A percentile compares a stretch with the other conserved stretches of the same genome.
phyloP scores from a whole-genome alignment of 2,888 invertebrate species.

The Limenitis camilla region DNA sequence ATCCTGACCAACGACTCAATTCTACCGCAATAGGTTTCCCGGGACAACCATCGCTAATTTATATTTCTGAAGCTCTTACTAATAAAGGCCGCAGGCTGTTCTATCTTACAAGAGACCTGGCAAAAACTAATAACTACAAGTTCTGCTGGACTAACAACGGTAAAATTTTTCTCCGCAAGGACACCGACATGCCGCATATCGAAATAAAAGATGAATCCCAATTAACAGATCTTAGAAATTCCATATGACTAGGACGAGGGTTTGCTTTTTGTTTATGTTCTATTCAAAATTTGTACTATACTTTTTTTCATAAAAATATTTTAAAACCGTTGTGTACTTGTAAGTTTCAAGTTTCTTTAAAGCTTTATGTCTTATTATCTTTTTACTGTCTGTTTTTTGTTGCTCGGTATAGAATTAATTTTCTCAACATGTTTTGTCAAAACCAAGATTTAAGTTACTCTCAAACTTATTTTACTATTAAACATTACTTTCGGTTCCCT shows the following conservation, averaged over 20 bases:
- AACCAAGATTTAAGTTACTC: too few species aligned
- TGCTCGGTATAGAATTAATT: too few species aligned
- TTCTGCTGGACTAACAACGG: not conserved
- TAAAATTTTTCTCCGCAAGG: not conserved
- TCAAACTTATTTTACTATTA: too few species aligned
- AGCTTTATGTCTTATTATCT: too few species aligned
- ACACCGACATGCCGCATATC: not conserved
- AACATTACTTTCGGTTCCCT: too few species aligned
- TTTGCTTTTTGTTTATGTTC: not conserved
- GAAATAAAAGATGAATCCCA: not conserved
- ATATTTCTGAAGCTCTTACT: not conserved
- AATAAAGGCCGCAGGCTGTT: not conserved
- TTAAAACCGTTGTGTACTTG: too few species aligned
- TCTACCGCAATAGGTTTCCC: not conserved
- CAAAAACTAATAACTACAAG: not conserved
- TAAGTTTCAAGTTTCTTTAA: too few species aligned
- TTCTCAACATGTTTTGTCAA: too few species aligned
- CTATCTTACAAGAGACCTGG: not conserved
- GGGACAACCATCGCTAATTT: not conserved
- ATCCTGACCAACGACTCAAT: not conserved
- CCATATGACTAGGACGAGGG: not conserved
- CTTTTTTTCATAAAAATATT: too few species aligned
- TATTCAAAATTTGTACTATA: too few species aligned
- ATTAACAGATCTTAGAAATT: not conserved
- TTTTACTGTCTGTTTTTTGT: too few species aligned